Evolutionary conservation across 2,113 vertebrate species (phyloP).

Genomic region (Trichomycterus rosablanca): DNA sequence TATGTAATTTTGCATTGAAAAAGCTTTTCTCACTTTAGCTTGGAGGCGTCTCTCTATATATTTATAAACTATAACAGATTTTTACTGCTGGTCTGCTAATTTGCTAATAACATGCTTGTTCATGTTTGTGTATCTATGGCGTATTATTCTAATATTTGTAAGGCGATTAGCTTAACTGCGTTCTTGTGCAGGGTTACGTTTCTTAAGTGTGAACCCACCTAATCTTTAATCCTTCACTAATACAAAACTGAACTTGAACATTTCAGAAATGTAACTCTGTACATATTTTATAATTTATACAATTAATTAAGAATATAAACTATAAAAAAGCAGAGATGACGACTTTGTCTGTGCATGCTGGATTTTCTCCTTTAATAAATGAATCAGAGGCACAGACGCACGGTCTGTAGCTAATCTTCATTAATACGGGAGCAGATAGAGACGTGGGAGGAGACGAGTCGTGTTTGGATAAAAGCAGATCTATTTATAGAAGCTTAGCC

Average conservation of each 20-base stretch:
- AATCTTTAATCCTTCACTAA: slow-evolving; percentile 19
- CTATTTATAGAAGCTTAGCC: slow-evolving; percentile 41
- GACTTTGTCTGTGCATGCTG: too few relatives aligned
- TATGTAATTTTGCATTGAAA: too few relatives aligned
- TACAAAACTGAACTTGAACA: neutral
- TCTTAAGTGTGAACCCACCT: slow-evolving; percentile 15
- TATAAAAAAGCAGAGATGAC: too few relatives aligned
- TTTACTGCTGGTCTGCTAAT: slow-evolving; percentile 3
- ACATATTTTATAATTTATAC: too few relatives aligned
- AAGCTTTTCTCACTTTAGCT: too few relatives aligned
- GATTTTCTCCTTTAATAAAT: slow-evolving; percentile 11
- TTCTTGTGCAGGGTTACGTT: slow-evolving; percentile 22
- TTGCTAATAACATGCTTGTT: slow-evolving; percentile 18
- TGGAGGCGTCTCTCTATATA: neutral
- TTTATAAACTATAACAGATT: slow-evolving; percentile 1
- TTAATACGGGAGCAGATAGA: slow-evolving; percentile 1
- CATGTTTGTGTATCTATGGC: slow-evolving; percentile 2
- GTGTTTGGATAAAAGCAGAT: slow-evolving; percentile 13
- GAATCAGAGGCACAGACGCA: neutral
- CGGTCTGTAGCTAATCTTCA: slow-evolving; percentile 18
- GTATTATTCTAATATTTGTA: slow-evolving; percentile 11
- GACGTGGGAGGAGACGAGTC: neutral
- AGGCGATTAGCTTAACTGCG: slow-evolving; percentile 31
- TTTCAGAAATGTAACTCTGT: neutral
- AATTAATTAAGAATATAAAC: too few relatives aligned